phyloP scores from a whole-genome alignment of 2,888 invertebrate genomes.

The Stegophylla sp. region DNA sequence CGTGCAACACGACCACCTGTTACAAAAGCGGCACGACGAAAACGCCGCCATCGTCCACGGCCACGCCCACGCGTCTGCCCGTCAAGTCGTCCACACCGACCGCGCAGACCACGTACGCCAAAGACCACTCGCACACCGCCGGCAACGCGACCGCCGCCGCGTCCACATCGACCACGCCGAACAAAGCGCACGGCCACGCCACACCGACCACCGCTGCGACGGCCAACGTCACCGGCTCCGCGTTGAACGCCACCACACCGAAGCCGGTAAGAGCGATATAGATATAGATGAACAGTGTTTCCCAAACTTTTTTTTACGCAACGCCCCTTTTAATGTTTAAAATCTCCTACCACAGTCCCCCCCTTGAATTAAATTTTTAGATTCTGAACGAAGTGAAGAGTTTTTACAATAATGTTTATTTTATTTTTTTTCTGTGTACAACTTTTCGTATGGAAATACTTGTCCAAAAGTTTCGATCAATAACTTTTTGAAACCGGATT shows the following conservation, averaged over 20 bases:
- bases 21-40: conserved; percentile 46
- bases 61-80: conserved; percentile 43
- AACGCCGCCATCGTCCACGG: conserved; percentile 1
- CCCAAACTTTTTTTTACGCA: too few species aligned
- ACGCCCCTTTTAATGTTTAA: too few species aligned
- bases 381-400: too few species aligned
- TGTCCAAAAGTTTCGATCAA: too few species aligned
- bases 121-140: conserved; percentile 45
- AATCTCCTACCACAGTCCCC: too few species aligned
- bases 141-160: conserved; percentile 6
- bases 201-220: conserved; percentile 15
- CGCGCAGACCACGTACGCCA: conserved; percentile 48
- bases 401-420: too few species aligned
- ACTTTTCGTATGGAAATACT: too few species aligned
- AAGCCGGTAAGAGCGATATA: conserved; percentile 31
- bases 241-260: conserved; percentile 13
- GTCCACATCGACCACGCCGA: not conserved
- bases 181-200: not conserved
- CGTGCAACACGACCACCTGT: conserved; percentile 52
- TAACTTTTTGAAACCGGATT: too few species aligned
- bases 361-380: too few species aligned
- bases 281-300: too few species aligned
- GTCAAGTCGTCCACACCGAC: conserved; percentile 42
- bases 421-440: too few species aligned
- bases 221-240: not conserved